Percentiles rank a stretch among this genome's conserved stretches.
Evolutionary conservation across 2,797 vertebrate species (phyloP).

Genomic region (Tachyglossus aculeatus): DNA sequence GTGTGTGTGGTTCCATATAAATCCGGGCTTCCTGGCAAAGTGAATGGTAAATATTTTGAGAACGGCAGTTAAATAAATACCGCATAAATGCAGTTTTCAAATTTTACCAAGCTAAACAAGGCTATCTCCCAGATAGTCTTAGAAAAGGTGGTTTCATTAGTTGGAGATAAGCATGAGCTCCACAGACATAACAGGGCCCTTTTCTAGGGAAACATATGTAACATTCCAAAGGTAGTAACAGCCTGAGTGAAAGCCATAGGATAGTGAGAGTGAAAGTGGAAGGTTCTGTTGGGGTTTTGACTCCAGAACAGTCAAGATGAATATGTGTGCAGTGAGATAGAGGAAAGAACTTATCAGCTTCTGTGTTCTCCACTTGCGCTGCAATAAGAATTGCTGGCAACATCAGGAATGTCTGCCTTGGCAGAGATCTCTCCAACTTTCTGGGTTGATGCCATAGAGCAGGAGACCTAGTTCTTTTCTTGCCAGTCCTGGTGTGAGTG

Average conservation of each 20-base stretch:
- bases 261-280: neutral
- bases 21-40: constrained; percentile 47
- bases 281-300: neutral
- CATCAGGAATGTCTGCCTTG: no score
- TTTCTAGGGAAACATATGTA: neutral
- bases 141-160: neutral
- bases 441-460: constrained; percentile 11
- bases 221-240: neutral
- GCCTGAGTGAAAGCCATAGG: neutral
- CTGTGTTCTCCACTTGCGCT: constrained; percentile 37
- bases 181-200: neutral
- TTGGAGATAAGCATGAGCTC: neutral
- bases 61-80: constrained; percentile 58
- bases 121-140: constrained; percentile 20
- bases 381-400: no score
- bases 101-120: constrained; percentile 58
- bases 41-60: constrained; percentile 61
- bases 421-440: neutral
- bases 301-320: neutral
- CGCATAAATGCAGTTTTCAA: constrained; percentile 50
- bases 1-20: constrained; percentile 11
- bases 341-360: constrained; percentile 3
- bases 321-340: neutral
- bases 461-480: neutral
- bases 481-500: neutral